Conservation (phyloP, 2,888 invertebrate species). For the Thelaira solivaga region DNA sequence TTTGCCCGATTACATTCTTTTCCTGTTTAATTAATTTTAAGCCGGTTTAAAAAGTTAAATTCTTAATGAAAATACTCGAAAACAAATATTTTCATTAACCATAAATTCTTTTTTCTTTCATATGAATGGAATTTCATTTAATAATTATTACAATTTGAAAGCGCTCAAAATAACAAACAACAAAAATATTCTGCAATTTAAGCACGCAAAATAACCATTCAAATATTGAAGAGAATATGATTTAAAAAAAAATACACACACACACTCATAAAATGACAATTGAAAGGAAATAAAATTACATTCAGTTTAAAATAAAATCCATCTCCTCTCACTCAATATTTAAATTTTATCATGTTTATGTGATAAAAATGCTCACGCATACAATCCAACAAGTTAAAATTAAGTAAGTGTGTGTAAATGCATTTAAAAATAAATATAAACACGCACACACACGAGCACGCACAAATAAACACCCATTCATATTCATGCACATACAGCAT, state of each 20-base stretch:
- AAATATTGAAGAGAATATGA: background rate
- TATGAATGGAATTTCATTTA: too few relatives aligned
- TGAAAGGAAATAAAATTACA: constrained; percentile 11
- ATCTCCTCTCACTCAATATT: background rate
- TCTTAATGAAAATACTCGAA: too few relatives aligned
- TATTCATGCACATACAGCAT: too few relatives aligned
- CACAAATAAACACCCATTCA: too few relatives aligned
- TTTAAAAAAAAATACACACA: background rate
- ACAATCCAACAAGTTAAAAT: too few relatives aligned
- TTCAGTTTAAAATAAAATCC: constrained; percentile 2
- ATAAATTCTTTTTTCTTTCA: too few relatives aligned
- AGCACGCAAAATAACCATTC: background rate
- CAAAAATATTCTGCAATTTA: background rate
- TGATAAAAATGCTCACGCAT: background rate
- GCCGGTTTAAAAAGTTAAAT: too few relatives aligned
- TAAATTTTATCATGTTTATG: background rate
- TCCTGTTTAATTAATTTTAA: too few relatives aligned
- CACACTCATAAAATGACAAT: background rate
- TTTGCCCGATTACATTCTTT: too few relatives aligned
- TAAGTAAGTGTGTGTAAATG: background rate
- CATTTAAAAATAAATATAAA: background rate
- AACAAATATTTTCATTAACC: too few relatives aligned
- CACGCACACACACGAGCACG: background rate
- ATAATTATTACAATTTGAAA: too few relatives aligned
- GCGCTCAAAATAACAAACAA: too few relatives aligned